phyloP scores from a whole-genome alignment of 2,113 vertebrate genomes.

The Pungitius pungitius region DNA sequence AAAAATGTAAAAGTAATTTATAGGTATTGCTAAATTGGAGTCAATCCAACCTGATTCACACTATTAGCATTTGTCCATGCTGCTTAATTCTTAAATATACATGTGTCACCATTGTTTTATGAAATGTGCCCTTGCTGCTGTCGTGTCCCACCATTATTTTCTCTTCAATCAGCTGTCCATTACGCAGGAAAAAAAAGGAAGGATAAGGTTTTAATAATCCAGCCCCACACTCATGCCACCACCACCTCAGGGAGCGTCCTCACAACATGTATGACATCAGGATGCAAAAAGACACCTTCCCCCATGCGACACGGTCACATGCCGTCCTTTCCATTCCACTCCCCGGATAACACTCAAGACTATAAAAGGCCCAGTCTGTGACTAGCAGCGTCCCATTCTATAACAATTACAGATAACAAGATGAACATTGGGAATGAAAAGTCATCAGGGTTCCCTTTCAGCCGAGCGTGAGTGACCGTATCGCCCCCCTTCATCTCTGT shows the following conservation, averaged over 20 bases:
- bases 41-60: slow-evolving; percentile 58
- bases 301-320: neutral
- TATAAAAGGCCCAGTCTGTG: slow-evolving; percentile 53
- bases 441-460: slow-evolving; percentile 65
- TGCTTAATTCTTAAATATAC: slow-evolving; percentile 70
- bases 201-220: slow-evolving; percentile 65
- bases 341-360: slow-evolving; percentile 54
- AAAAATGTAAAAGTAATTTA: too few relatives aligned
- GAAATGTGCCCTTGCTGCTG: slow-evolving; percentile 3
- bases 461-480: slow-evolving; percentile 51
- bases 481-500: slow-evolving; percentile 60
- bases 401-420: slow-evolving; percentile 81
- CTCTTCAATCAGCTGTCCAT: slow-evolving; percentile 49
- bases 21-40: too few relatives aligned
- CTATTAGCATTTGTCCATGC: slow-evolving; percentile 52
- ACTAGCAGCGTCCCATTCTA: slow-evolving; percentile 49
- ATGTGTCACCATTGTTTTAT: slow-evolving; percentile 26
- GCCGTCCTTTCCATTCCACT: slow-evolving; percentile 11
- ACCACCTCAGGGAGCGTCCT: neutral
- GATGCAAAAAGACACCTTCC: slow-evolving; percentile 4
- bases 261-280: slow-evolving; percentile 19
- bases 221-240: neutral
- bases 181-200: slow-evolving; percentile 9
- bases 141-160: slow-evolving; percentile 34
- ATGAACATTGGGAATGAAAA: slow-evolving; percentile 79